Conservation (phyloP, 2,888 invertebrate species). For the Seira sanloemensis region DNA sequence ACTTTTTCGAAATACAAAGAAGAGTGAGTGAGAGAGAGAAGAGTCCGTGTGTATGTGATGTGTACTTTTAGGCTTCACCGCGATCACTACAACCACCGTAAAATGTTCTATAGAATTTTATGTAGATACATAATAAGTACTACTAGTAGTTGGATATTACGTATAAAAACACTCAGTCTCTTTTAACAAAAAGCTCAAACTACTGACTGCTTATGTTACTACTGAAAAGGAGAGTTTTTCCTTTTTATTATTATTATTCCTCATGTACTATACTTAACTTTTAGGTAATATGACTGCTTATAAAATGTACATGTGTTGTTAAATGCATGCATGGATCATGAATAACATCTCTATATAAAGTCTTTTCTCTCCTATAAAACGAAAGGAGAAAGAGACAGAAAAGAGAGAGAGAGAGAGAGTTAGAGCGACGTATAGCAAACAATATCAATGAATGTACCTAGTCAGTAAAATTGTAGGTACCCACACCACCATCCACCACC, state of each 20-base stretch:
- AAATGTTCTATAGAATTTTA: conserved; percentile 61
- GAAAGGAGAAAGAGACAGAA: no score
- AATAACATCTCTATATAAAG: conserved; percentile 9
- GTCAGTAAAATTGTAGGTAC: background rate
- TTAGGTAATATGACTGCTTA: conserved; percentile 17
- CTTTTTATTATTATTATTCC: conserved; percentile 46
- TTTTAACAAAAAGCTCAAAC: background rate
- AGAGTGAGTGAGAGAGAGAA: conserved; percentile 21
- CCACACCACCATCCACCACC: background rate
- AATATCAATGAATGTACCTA: conserved; percentile 4
- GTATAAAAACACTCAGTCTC: conserved; percentile 10
- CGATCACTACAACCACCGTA: conserved; percentile 43
- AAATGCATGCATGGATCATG: conserved; percentile 53
- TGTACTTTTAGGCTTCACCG: conserved; percentile 53
- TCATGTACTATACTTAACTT: conserved; percentile 6
- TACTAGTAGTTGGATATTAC: conserved; percentile 22
- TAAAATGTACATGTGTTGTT: conserved; percentile 38
- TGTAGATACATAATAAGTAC: conserved; percentile 51
- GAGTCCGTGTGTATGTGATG: conserved; percentile 45
- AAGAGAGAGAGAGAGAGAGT: background rate
- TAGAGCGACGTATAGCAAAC: background rate
- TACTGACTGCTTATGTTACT: background rate
- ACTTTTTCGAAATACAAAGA: conserved; percentile 6
- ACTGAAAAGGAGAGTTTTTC: conserved; percentile 34
- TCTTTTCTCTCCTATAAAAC: no score